phyloP scores from a whole-genome alignment of 2,113 vertebrate genomes.

The Podilymbus podiceps region DNA sequence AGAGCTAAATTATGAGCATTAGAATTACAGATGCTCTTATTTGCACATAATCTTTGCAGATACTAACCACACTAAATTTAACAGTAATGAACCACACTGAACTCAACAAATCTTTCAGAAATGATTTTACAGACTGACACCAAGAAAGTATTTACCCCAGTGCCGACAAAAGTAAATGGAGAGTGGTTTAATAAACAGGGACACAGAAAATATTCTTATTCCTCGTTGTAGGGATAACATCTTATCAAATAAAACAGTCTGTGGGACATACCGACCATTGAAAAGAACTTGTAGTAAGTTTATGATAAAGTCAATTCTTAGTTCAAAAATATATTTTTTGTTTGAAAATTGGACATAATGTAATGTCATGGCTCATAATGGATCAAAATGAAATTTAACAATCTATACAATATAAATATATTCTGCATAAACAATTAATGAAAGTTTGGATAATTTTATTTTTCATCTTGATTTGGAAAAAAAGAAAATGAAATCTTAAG shows the following conservation, averaged over 20 bases:
- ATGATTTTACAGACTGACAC: not conserved
- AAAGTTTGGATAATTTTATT: not conserved
- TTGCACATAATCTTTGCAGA: not conserved
- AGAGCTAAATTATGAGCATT: not conserved
- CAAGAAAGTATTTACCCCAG: not conserved
- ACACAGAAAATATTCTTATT: not conserved
- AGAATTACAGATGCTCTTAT: conserved; percentile 16
- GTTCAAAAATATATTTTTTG: not conserved
- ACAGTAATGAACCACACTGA: not conserved
- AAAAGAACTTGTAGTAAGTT: not conserved
- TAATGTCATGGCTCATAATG: not conserved
- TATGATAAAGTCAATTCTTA: not conserved
- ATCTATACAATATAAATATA: not conserved
- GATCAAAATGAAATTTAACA: not conserved
- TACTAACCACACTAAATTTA: not conserved
- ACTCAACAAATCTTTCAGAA: not conserved
- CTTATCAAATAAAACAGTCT: not conserved
- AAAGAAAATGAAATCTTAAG: not conserved
- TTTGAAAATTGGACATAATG: not conserved
- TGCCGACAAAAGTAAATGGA: not conserved
- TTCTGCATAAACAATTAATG: not conserved
- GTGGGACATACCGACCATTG: not conserved
- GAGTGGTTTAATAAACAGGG: not conserved
- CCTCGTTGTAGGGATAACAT: not conserved
- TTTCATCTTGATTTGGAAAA: not conserved